Base-by-base conservation (phyloP, 1,140 invertebrate species). In the Trachymyrmex cornetzi region DNA sequence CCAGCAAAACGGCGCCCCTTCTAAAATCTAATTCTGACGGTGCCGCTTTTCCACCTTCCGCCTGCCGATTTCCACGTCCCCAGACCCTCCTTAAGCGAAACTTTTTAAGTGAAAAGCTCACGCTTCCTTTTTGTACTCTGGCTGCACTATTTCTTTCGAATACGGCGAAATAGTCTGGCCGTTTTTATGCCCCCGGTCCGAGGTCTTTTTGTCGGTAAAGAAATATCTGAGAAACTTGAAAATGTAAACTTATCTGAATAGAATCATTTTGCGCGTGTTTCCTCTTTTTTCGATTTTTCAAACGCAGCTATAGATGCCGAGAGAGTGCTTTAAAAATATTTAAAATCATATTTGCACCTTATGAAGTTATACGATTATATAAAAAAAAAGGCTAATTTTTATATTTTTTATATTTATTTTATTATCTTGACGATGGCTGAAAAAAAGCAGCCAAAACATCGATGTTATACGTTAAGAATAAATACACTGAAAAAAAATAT, bases 101-200 rank as follows among this genome's bases (percentile, higher is more conserved):
- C 90, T 91, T 91, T 91, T 91, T 90, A 91, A 91, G 90, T 90
- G 90, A 91, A 91, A 90, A 90, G 89, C 89, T 90, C 82, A 84
- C 75, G 82, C 89, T 90, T 38, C 81, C 79, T 90, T 84, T 90
- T 88, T 88, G 71, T 66, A 88, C 38, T 48, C 44, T 12, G 16
- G 53, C 44, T 75, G 69, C 64, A 12, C 66, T 50, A 50, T 63
- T 66, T 64, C 80, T 90, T 82, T 75, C 89, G 64, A 82, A 82
- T 85, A 66, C 86, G 69, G 50, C 80, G 79, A 64, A 87, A 84
- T 84, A 84, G 69, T 84, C 80, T 61, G 55, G 69, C 69, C 63
- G 69, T 22, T 84, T 84, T 74, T 84, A 84, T 27, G 69, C 80
- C 69, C 38, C 69, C 38, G 55, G 69, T 84, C 69, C 69, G 80